These are phyloP conservation scores for Poecilobothrus nobilitatus DNA, from an alignment of 2,888 invertebrate genomes.

Conservation along the genomic window DNA sequence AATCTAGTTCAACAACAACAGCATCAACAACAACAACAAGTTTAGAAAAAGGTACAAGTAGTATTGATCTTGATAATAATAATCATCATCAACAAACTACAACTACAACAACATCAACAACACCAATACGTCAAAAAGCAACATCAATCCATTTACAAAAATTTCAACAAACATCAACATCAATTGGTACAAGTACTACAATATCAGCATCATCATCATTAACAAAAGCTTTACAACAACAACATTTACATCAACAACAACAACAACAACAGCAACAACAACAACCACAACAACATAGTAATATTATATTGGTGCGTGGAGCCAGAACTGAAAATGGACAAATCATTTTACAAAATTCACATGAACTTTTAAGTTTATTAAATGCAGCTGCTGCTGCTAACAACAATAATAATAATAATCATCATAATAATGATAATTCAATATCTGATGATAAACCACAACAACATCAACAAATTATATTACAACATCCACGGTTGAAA, in stretches of 20 bases:
- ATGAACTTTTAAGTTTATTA: conserved; percentile 43
- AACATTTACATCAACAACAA: conserved; percentile 25
- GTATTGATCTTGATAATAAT: conserved; percentile 1
- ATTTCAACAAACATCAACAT: conserved; percentile 9
- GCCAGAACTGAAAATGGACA: conserved; percentile 44
- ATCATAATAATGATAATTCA: conserved; percentile 21
- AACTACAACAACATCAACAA: background rate
- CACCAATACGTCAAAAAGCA: background rate
- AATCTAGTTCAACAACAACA: background rate
- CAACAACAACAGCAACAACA: conserved; percentile 27
- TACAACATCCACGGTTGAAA: conserved; percentile 31
- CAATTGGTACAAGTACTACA: conserved; percentile 11
- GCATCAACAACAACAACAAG: background rate
- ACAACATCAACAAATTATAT: conserved; percentile 38
- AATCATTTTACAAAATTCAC: conserved; percentile 44
- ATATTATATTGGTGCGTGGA: conserved; percentile 43
- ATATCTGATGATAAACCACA: conserved; percentile 31
- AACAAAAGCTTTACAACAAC: conserved; percentile 17
- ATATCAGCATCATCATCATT: conserved; percentile 2
- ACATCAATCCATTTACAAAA: background rate
- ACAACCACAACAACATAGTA: conserved; percentile 31
- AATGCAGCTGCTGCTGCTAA: conserved; percentile 26
- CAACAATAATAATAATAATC: background rate
- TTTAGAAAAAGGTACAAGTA: background rate
- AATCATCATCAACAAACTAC: conserved; percentile 9